Evolutionary conservation across 2,113 vertebrate species (phyloP).

Genomic region (Ictalurus furcatus): DNA sequence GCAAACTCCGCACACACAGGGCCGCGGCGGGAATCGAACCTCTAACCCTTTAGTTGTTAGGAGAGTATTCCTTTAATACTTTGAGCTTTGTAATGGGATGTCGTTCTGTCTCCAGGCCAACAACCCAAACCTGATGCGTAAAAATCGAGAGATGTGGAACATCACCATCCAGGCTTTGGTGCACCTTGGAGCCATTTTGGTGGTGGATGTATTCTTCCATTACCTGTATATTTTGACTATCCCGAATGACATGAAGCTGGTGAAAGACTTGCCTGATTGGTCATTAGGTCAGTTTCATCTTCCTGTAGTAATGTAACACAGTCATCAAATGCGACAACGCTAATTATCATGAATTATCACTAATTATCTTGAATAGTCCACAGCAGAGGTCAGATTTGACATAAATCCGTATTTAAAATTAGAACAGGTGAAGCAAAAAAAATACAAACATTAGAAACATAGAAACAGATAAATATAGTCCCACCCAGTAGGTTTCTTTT

Average conservation of each 20-base stretch:
- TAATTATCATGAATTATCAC: not conserved
- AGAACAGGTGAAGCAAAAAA: not conserved
- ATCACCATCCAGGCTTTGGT: conserved; percentile 81
- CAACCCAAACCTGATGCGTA: conserved; percentile 77
- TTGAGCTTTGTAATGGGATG: not conserved
- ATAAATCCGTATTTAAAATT: not conserved
- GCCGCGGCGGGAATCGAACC: too few species aligned
- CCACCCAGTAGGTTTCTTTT: not conserved
- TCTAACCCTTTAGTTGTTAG: too few species aligned
- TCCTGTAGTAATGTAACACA: not conserved
- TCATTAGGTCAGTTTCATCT: conserved; percentile 81
- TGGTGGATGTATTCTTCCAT: conserved; percentile 92
- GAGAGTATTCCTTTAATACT: not conserved
- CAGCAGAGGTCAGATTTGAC: not conserved
- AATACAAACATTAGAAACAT: not conserved
- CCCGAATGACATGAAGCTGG: conserved; percentile 87
- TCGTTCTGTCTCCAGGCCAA: conserved; percentile 73
- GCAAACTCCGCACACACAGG: too few species aligned
- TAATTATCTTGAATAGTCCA: not conserved
- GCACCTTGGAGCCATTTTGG: conserved; percentile 76
- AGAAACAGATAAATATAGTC: not conserved
- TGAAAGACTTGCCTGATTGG: conserved; percentile 85
- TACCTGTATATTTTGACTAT: conserved; percentile 97
- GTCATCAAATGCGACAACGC: not conserved
- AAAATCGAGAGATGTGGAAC: conserved; percentile 84